Evolutionary conservation across 2,113 vertebrate species (phyloP).

Genomic region (Poeciliopsis prolifica): DNA sequence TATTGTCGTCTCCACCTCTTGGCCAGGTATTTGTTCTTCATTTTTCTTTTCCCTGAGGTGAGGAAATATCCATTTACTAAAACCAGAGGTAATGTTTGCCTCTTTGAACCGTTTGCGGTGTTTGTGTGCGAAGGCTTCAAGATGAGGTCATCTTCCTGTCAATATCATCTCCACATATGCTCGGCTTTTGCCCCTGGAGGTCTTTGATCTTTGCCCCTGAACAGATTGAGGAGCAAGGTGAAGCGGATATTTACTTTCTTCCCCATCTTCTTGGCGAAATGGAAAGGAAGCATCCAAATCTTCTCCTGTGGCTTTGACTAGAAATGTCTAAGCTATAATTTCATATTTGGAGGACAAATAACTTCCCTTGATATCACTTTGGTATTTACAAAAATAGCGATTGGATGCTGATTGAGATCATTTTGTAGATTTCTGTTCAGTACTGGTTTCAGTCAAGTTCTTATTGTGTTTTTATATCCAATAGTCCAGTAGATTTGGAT

Average conservation of each 20-base stretch:
- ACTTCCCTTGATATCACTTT: too few species aligned
- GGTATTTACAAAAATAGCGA: too few species aligned
- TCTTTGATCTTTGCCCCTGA: slow-evolving; percentile 52
- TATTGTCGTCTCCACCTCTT: not conserved
- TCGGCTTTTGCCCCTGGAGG: slow-evolving; percentile 44
- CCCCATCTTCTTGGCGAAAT: slow-evolving; percentile 4
- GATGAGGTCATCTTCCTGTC: slow-evolving; percentile 29
- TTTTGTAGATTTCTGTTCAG: not conserved
- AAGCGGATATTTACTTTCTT: slow-evolving; percentile 28
- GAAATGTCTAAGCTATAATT: not conserved
- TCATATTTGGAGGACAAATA: not conserved
- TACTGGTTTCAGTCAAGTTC: not conserved
- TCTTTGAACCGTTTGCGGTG: too few species aligned
- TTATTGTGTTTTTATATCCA: not conserved
- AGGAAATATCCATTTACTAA: too few species aligned
- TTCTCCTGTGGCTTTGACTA: not conserved
- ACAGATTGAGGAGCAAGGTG: slow-evolving; percentile 41
- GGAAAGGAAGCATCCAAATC: not conserved
- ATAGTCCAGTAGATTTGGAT: too few species aligned
- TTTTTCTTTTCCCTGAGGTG: too few species aligned
- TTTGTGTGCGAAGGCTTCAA: too few species aligned
- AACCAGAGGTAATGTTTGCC: too few species aligned
- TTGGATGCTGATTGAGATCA: too few species aligned
- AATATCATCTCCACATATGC: slow-evolving; percentile 23
- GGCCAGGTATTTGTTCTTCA: not conserved